phyloP scores from a whole-genome alignment of 1,140 invertebrate species.

The Triops longicaudatus region DNA sequence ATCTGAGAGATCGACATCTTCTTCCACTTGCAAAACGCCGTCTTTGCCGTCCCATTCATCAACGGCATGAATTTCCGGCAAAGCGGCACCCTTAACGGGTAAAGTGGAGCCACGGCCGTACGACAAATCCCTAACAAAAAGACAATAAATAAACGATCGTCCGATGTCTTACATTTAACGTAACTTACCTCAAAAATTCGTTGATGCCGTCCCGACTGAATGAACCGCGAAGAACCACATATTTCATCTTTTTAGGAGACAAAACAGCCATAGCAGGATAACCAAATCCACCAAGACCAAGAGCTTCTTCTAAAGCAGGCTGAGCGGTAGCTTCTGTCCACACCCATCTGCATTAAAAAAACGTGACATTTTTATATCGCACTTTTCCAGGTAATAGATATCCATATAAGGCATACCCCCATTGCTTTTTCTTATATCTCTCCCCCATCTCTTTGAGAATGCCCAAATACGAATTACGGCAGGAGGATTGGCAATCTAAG shows the following conservation, averaged over 20 bases:
- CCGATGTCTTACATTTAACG: neutral
- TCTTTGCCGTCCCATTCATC: slow-evolving; percentile 97
- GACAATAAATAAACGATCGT: neutral
- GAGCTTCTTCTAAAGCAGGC: slow-evolving; percentile 67
- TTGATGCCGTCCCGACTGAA: slow-evolving; percentile 91
- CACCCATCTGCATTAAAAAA: slow-evolving; percentile 60
- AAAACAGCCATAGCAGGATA: slow-evolving; percentile 90
- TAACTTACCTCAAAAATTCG: slow-evolving; percentile 74
- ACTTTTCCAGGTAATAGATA: no score
- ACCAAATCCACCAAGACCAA: slow-evolving; percentile 81
- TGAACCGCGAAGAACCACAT: slow-evolving; percentile 82
- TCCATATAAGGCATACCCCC: slow-evolving; percentile 70
- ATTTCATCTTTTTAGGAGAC: slow-evolving; percentile 95
- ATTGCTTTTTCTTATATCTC: slow-evolving; percentile 90
- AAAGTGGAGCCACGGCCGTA: slow-evolving; percentile 89
- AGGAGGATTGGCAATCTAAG: slow-evolving; percentile 90
- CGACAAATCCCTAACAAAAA: slow-evolving; percentile 72
- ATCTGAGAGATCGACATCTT: slow-evolving; percentile 89
- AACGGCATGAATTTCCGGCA: slow-evolving; percentile 64
- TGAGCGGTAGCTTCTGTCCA: slow-evolving; percentile 90
- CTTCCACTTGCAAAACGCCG: slow-evolving; percentile 75
- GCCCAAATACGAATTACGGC: slow-evolving; percentile 80
- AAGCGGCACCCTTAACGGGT: slow-evolving; percentile 71
- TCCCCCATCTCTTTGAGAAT: slow-evolving; percentile 69
- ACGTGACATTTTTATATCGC: no score